phyloP scores from a whole-genome alignment of 2,888 invertebrate species.

The Hirtodrosophila cameraria region DNA sequence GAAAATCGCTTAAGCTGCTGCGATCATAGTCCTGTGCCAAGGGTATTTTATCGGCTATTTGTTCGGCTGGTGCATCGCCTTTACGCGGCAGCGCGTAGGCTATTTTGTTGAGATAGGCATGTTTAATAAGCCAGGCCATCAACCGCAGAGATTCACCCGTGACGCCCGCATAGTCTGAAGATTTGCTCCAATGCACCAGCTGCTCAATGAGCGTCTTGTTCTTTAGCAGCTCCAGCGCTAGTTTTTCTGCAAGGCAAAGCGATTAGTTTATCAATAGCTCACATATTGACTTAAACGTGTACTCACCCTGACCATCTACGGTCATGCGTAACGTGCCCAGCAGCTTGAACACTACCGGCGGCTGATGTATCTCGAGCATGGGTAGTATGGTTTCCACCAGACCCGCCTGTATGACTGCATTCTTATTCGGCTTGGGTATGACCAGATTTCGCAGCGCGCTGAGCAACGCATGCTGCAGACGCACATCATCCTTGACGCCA shows the following conservation, averaged over 20 bases:
- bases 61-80: slow-evolving; percentile 80
- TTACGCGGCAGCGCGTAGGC: slow-evolving; percentile 81
- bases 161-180: slow-evolving; percentile 92
- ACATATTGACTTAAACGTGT: too few relatives aligned
- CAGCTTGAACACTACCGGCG: slow-evolving; percentile 93
- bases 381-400: slow-evolving; percentile 90
- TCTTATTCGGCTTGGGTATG: slow-evolving; percentile 91
- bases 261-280: background rate
- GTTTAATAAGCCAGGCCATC: slow-evolving; percentile 91
- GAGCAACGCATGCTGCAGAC: slow-evolving; percentile 84
- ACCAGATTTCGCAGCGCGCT: slow-evolving; percentile 92
- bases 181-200: slow-evolving; percentile 90
- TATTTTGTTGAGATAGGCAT: slow-evolving; percentile 85
- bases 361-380: slow-evolving; percentile 88
- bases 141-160: slow-evolving; percentile 92
- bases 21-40: slow-evolving; percentile 79
- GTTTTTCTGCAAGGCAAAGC: slow-evolving; percentile 86
- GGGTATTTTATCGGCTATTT: slow-evolving; percentile 77
- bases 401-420: slow-evolving; percentile 89
- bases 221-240: slow-evolving; percentile 88
- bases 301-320: slow-evolving; percentile 91
- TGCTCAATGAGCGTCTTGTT: slow-evolving; percentile 87
- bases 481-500: slow-evolving; percentile 86
- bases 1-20: slow-evolving; percentile 82
- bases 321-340: slow-evolving; percentile 94